These are phyloP conservation scores for Beroe forskalii DNA, from an alignment of 37 sponge, comb jelly and placozoan species.

Conservation along the genomic window DNA sequence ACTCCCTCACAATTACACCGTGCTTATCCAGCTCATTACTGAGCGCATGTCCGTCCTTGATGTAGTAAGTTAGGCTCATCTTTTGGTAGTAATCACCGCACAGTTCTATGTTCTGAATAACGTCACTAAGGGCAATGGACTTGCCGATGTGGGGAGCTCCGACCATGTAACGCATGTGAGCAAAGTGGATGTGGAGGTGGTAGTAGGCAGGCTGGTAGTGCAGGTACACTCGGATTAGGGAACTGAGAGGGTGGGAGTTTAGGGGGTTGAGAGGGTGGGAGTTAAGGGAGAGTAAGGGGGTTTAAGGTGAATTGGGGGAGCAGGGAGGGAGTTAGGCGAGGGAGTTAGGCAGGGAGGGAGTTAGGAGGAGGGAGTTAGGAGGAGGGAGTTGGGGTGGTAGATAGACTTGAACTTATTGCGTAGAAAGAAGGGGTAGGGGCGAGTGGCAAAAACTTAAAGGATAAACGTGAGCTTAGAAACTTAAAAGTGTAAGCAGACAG, in stretches of 20 bases:
- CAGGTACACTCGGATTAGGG: conserved; percentile 77
- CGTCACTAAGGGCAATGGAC: conserved; percentile 84
- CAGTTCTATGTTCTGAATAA: conserved; percentile 87
- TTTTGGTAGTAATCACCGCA: conserved; percentile 76
- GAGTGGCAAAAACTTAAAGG: too few relatives aligned
- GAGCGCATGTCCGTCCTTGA: conserved; percentile 71
- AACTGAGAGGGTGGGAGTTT: background rate
- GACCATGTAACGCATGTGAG: conserved; percentile 74
- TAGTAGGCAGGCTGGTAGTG: conserved; percentile 99
- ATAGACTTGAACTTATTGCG: too few relatives aligned
- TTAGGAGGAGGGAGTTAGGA: background rate
- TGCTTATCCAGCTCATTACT: conserved; percentile 40
- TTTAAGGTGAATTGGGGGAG: too few relatives aligned
- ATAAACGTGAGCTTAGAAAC: too few relatives aligned
- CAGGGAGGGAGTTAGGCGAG: background rate
- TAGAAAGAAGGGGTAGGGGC: too few relatives aligned
- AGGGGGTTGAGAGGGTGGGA: background rate
- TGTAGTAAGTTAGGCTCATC: conserved; percentile 73
- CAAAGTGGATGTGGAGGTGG: conserved; percentile 93
- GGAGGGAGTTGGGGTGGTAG: too few relatives aligned
- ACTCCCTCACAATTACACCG: conserved; percentile 6
- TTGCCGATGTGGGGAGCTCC: conserved; percentile 74
- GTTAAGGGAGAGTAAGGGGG: background rate
- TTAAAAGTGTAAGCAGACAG: too few relatives aligned
- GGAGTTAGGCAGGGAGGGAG: too few relatives aligned